Evolutionary conservation across 2,797 vertebrate genomes (phyloP).

Genomic region (Nasua narica): DNA sequence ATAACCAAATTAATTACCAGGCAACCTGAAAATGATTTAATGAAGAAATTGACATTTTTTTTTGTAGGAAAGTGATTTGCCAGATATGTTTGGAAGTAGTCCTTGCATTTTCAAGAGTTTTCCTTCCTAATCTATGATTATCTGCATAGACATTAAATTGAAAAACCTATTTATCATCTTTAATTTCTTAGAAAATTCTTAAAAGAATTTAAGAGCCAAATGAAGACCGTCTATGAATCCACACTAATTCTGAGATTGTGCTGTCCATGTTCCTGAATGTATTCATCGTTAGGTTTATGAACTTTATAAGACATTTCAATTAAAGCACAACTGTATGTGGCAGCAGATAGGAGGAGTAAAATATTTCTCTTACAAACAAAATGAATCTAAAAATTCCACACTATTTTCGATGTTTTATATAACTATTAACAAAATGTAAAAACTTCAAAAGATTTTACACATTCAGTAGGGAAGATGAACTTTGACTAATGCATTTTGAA

Average conservation of each 20-base stretch:
- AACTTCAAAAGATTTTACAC: not conserved
- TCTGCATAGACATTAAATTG: not conserved
- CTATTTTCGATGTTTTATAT: not conserved
- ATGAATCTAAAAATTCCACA: not conserved
- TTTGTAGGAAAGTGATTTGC: not conserved
- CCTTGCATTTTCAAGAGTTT: not conserved
- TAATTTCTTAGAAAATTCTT: not conserved
- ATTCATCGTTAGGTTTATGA: not conserved
- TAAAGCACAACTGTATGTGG: not conserved
- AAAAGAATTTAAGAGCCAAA: not conserved
- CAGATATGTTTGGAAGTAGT: not conserved
- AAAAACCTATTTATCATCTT: not conserved
- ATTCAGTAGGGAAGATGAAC: not conserved
- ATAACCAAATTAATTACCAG: not conserved
- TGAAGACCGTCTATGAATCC: not conserved
- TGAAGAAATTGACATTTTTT: not conserved
- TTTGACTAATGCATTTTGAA: slow-evolving; percentile 22
- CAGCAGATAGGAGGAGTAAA: not conserved
- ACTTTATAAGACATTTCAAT: accelerated
- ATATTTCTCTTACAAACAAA: not conserved
- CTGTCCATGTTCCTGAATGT: not conserved
- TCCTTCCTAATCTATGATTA: not conserved
- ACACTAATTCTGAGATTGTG: not conserved
- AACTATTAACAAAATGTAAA: not conserved
- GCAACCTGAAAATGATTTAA: not conserved